These are phyloP conservation scores for Nineta flava DNA, from an alignment of 2,888 invertebrate genomes.

Conservation along the genomic window DNA sequence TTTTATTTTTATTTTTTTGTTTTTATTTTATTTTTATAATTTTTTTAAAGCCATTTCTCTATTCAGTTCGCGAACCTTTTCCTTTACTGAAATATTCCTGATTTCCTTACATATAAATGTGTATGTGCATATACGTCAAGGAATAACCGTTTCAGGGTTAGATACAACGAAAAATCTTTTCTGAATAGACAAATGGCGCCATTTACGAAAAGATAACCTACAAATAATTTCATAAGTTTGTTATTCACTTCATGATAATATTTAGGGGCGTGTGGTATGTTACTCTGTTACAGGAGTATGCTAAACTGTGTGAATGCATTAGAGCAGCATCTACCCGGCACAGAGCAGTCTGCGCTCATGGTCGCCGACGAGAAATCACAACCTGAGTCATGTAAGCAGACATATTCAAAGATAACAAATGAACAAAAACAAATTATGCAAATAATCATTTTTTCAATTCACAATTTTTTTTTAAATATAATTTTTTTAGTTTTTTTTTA, in stretches of 20 bases:
- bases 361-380: slow-evolving; percentile 60
- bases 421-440: background rate
- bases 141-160: no score
- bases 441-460: background rate
- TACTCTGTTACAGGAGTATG: slow-evolving; percentile 65
- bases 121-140: no score
- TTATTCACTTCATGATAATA: background rate
- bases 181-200: no score
- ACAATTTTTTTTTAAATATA: background rate
- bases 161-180: no score
- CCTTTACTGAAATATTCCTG: no score
- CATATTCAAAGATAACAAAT: background rate
- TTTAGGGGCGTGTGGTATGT: slow-evolving; percentile 4
- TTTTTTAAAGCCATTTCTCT: no score
- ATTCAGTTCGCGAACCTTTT: no score
- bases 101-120: no score
- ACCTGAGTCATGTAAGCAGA: slow-evolving; percentile 62
- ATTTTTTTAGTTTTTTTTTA: background rate
- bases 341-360: slow-evolving; percentile 62
- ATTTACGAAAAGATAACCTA: no score
- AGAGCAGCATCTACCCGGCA: slow-evolving; percentile 72
- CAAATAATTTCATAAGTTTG: no score
- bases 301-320: slow-evolving; percentile 89
- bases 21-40: no score
- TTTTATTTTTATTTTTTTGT: no score